Percentiles rank a stretch among this genome's conserved stretches.
phyloP scores from a whole-genome alignment of 2,113 vertebrate species.

The Pitta sordida region DNA sequence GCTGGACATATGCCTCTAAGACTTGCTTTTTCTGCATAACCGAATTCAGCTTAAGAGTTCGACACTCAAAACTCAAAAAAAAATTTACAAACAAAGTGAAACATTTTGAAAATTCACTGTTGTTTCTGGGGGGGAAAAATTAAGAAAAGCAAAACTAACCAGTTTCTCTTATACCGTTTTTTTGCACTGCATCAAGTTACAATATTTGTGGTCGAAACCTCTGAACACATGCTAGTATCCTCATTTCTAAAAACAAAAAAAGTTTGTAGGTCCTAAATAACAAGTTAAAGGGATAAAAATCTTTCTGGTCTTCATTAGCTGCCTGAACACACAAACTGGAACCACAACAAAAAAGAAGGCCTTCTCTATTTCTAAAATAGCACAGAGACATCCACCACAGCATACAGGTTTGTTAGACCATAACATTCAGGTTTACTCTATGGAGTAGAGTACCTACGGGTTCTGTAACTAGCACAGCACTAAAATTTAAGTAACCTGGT shows the following conservation, averaged over 20 bases:
- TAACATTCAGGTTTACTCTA: fast-evolving
- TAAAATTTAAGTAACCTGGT: neutral
- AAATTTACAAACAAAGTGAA: neutral
- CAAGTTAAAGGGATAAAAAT: neutral
- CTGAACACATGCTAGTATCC: neutral
- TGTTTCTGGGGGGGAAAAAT: neutral
- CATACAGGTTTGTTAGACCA: neutral
- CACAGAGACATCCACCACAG: neutral
- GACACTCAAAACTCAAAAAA: neutral
- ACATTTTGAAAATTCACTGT: neutral
- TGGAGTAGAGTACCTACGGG: too few species aligned
- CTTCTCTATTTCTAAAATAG: neutral
- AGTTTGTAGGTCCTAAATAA: neutral
- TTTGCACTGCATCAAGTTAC: neutral
- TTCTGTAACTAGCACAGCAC: neutral
- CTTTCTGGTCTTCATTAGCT: neutral
- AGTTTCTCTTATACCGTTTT: neutral
- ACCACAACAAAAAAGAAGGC: neutral
- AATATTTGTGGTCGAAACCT: neutral
- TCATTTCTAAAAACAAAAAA: neutral
- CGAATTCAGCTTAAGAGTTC: neutral
- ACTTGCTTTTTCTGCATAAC: neutral
- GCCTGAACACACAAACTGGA: neutral
- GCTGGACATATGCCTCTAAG: neutral
- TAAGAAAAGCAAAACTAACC: neutral